Base-by-base conservation (phyloP, 1,140 invertebrate genomes). In the Pseudomyrmex pallidus region DNA sequence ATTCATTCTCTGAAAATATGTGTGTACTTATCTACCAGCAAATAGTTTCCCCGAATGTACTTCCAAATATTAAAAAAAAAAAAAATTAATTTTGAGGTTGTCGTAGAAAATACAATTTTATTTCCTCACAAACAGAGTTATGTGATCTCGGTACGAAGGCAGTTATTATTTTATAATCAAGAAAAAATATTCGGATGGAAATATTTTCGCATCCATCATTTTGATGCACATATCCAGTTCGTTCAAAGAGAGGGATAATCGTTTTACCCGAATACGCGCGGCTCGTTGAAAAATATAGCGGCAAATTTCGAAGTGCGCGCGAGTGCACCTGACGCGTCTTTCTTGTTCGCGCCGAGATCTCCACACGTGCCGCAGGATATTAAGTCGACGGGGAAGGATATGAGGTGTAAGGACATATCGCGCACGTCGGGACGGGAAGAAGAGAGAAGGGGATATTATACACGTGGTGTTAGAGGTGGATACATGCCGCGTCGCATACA, bases 341-440 rank as follows among this genome's bases (percentile, higher is more conserved):
- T 46, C 66, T 35, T 56, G n/a, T 44, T 74, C 17, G n/a, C 66
- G 67, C 35, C 68, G 52, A 44, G 66, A 84, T 88, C 61, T 59
- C 54, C 54, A 72, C 88, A 84, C 89, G 84, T 86, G 88, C 82
- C 74, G 83, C 62, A 83, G 56, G 74, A 90, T 87, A 90, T 90
- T 89, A 89, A 89, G 83, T 87, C 72, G 67, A 44, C 48, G 74
- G 78, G 61, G 87, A 50, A 56, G 84, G 85, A 86, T 89, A 89
- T 59, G 76, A 89, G 85, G 87, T 88, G 87, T 86, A 84, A 86
- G 74, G 87, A 86, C 76, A 67, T 72, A 25, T 62, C 62, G 59
- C 12, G 84, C 50, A 17, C 46, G 13, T n/a, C 35, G 48, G 22
- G 44, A 22, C 7, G 68, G 15, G 1, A 35, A 46, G 17, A 57